phyloP scores from a whole-genome alignment of 1,140 invertebrate species.

The Atta cephalotes region DNA sequence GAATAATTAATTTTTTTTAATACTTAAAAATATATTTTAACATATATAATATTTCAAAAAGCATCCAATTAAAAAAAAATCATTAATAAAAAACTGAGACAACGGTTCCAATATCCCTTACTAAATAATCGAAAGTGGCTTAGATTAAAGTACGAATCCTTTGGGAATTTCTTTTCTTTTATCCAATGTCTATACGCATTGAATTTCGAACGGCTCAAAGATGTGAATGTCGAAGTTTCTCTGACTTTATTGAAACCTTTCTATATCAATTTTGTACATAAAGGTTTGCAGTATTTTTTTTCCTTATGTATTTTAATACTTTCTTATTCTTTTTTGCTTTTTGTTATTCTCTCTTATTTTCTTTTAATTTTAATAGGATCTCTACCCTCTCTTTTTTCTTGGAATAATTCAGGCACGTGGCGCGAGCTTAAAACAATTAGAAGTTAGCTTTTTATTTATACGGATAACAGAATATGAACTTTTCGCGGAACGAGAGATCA shows the following conservation, averaged over 20 bases:
- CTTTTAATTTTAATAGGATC: conserved; percentile 7
- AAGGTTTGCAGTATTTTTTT: not conserved
- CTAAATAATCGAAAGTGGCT: not conserved
- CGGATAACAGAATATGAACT: no score
- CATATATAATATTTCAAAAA: no score
- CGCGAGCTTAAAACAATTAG: not conserved
- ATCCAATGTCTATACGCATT: not conserved
- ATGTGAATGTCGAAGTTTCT: not conserved
- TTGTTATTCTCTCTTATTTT: not conserved
- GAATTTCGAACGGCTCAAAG: not conserved
- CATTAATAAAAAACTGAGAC: no score
- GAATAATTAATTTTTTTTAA: no score
- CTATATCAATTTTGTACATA: not conserved
- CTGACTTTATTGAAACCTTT: not conserved
- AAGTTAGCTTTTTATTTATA: not conserved
- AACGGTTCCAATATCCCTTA: not conserved
- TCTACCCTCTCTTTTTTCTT: not conserved
- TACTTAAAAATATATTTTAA: no score
- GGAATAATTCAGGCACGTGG: not conserved
- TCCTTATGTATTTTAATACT: not conserved
- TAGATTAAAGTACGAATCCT: not conserved
- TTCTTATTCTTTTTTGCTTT: not conserved
- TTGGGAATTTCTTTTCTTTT: not conserved
- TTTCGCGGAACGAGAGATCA: not conserved
- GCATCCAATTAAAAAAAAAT: no score